Evolutionary conservation across 1,140 invertebrate genomes (phyloP), one percentile per base, ranked within the genome.

Genomic region (Brachionus asplanchnoidis): DNA sequence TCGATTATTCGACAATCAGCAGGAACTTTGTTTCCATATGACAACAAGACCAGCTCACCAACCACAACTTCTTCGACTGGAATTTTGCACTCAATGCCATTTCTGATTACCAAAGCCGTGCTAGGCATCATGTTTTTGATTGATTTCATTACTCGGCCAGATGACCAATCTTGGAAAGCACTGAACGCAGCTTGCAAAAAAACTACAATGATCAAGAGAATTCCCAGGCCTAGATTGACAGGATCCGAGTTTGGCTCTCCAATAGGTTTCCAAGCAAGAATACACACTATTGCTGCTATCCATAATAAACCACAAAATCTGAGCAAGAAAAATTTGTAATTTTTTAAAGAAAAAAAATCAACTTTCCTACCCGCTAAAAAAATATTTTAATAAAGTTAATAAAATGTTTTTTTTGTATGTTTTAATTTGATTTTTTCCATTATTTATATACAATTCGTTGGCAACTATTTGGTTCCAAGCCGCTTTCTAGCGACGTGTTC

Each of bases 21-120:
- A 17, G 97, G 97, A 53, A 99, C 95, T 86, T 96, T 91, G 89
- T 99, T 97, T n/a, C 97, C 97, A 80, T 97, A 94, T 88, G 94
- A 94, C 23, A 99, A 91, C 87, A 94, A 92, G 0, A 99, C 94
- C 85, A 99, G 92, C 90, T 99, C 97, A 8, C 98, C 97, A 17
- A 97, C 97, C 12, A 99, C 97, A 68, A 99, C 91, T 88, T 98
- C 95, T 78, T 95, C 91, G 0, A 97, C 97, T 40, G 97, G 91
- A 90, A 99, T 80, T 65, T 80, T 60, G 26, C 17, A 17, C 40
- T 80, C 77, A 2, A 3, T 20, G 36, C 77, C 77, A 14, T 80
- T 77, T 77, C 73, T 17, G 17, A 77, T 77, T 70, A 97, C 96
- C 84, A 95, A 94, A 26, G 97, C 97, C 90, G 95, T 97, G 26